A percentile compares a stretch with the other conserved stretches of the same genome.
Evolutionary conservation across 1,140 invertebrate species (phyloP).

Genomic region (Caerostris extrusa): DNA sequence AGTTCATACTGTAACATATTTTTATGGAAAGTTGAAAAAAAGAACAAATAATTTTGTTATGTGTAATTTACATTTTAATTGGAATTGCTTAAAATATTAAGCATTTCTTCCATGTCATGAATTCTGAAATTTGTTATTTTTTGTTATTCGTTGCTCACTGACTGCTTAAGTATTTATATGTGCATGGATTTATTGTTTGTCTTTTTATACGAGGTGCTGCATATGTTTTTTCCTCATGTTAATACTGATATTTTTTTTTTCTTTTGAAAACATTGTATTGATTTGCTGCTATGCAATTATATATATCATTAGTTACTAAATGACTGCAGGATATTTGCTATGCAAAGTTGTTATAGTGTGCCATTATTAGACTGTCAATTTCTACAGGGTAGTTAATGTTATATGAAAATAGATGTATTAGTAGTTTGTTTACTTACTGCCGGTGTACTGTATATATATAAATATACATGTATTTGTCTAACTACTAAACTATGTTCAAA

Average conservation of each 20-base stretch:
- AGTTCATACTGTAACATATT: constrained; percentile 20
- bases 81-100: constrained; percentile 56
- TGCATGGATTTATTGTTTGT: constrained; percentile 42
- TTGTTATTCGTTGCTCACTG: constrained; percentile 48
- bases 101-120: constrained; percentile 46
- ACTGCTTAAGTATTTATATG: constrained; percentile 64
- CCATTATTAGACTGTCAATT: constrained; percentile 76
- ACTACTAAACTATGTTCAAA: constrained; percentile 74
- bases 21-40: neutral
- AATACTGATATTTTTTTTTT: constrained; percentile 59
- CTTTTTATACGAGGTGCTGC: constrained; percentile 70
- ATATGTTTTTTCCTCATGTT: constrained; percentile 57
- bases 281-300: constrained; percentile 62
- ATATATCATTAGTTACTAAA: constrained; percentile 73
- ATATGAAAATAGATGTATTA: constrained; percentile 76
- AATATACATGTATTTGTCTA: constrained; percentile 62
- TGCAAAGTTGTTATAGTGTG: constrained; percentile 77
- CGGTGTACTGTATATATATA: constrained; percentile 74
- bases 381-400: constrained; percentile 77
- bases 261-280: constrained; percentile 33
- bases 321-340: constrained; percentile 75
- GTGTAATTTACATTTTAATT: constrained; percentile 38
- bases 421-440: constrained; percentile 75
- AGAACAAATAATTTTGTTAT: constrained; percentile 50
- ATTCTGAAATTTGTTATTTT: constrained; percentile 32